A percentile compares a stretch with the other conserved stretches of the same genome.
Evolutionary conservation across 2,888 invertebrate genomes (phyloP).

Genomic region (Rotaria macrura): DNA sequence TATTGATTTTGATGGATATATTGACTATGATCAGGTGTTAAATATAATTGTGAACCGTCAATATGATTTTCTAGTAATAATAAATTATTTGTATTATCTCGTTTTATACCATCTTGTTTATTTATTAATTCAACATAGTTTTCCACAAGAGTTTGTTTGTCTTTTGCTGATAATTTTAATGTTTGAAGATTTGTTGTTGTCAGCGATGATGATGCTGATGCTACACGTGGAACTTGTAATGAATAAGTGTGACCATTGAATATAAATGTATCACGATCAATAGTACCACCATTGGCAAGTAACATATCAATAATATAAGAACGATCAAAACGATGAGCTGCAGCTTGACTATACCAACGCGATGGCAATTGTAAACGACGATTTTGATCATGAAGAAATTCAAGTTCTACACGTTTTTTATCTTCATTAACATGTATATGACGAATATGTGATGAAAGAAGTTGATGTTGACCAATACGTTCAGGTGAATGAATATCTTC

Average conservation of each 20-base stretch:
- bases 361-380: background rate
- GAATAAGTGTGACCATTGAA: background rate
- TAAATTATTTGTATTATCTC: background rate
- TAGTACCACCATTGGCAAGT: background rate
- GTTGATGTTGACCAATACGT: background rate
- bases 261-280: background rate
- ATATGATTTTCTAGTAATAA: slow-evolving; percentile 3
- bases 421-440: background rate
- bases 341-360: background rate
- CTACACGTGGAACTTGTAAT: background rate
- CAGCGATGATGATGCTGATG: background rate
- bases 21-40: background rate
- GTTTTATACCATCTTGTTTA: slow-evolving; percentile 6
- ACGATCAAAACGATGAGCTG: background rate
- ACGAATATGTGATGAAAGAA: background rate
- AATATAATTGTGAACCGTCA: background rate
- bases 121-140: background rate
- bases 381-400: background rate
- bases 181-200: background rate
- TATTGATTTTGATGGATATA: background rate
- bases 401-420: background rate
- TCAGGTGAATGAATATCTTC: background rate
- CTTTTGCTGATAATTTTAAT: background rate
- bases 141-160: background rate
- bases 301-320: slow-evolving; percentile 2